Evolutionary conservation across 2,797 vertebrate genomes (phyloP), one percentile per base, ranked within the genome.

Genomic region (Parambassis ranga): DNA sequence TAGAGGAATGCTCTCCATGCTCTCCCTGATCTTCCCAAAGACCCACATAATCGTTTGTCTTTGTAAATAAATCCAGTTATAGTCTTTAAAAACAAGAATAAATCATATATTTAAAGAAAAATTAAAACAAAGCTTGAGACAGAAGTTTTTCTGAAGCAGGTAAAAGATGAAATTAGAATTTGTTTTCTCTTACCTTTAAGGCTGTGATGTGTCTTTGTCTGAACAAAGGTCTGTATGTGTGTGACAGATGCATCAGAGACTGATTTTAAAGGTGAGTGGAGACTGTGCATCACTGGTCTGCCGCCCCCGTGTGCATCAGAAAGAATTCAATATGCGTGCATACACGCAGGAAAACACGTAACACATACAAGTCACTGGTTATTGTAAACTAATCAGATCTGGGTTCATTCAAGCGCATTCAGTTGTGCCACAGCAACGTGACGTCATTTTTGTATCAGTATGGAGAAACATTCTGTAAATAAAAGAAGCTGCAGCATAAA

Each of bases 1-100:
- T 0, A 55, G 22, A 18, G 85, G 88, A 57, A 90, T 75, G 78
- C 35, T 86, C 67, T 89, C 88, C 23, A 86, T 28, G 15, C 77
- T 86, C 36, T 89, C 84, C 44, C 74, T 73, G 52, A 91, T 77
- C 75, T 86, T 90, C 33, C 64, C 86, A 36, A 92, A 42, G 16
- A 90, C 68, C 91, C 90, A 92, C 81, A 92, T 92, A 5, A 18
- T 79, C 49, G 13, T 67, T 49, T 43, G 16, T 31, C 26, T 37
- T 22, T 65, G n/a, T 13, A 2, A 20, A 16, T 6, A 51, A 52
- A 53, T 56, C 32, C 14, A n/a, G 10, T 22, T 19, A 32, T 59
- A 36, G 4, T 31, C 51, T 72, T 28, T 64, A 10, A 10, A 14
- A 51, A 44, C 4, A 61, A 71, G 9, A 47, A 20, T 1, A 38